Evolutionary conservation across 2,888 invertebrate genomes (phyloP).

Genomic region (Mystacides longicornis): DNA sequence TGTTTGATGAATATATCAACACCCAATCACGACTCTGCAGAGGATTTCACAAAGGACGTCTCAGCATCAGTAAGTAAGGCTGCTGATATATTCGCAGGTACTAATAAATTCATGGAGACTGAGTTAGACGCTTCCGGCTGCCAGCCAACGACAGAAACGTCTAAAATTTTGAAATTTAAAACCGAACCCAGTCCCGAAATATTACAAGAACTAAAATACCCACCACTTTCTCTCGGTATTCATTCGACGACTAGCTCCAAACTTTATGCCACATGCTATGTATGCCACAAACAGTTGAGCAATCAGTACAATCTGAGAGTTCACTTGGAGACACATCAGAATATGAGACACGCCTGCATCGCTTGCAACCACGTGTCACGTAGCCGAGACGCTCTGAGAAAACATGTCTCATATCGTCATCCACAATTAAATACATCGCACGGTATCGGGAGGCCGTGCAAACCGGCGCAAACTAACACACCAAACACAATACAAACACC

Average conservation of each 20-base stretch:
- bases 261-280: conserved; percentile 56
- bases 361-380: conserved; percentile 83
- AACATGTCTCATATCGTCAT: conserved; percentile 83
- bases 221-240: conserved; percentile 19
- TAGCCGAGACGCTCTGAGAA: conserved; percentile 78
- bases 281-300: conserved; percentile 82
- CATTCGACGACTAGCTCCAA: conserved; percentile 22
- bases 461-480: conserved; percentile 16
- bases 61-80: conserved; percentile 17
- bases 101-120: conserved; percentile 26
- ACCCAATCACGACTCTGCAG: conserved; percentile 24
- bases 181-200: conserved; percentile 24
- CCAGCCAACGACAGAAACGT: conserved; percentile 7
- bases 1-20: conserved; percentile 16
- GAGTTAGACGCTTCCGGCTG: conserved; percentile 16
- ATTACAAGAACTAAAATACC: conserved; percentile 20
- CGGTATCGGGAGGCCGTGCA: conserved; percentile 24
- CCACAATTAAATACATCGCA: conserved; percentile 36
- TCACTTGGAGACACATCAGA: conserved; percentile 87
- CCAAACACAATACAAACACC: conserved; percentile 18
- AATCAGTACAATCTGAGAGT: conserved; percentile 87
- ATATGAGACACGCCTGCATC: conserved; percentile 78
- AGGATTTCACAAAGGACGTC: conserved; percentile 27
- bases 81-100: conserved; percentile 23
- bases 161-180: conserved; percentile 18